These are phyloP conservation scores for Schizopygopsis pylzovi DNA, from an alignment of 2,797 vertebrate genomes.

Conservation along the genomic window DNA sequence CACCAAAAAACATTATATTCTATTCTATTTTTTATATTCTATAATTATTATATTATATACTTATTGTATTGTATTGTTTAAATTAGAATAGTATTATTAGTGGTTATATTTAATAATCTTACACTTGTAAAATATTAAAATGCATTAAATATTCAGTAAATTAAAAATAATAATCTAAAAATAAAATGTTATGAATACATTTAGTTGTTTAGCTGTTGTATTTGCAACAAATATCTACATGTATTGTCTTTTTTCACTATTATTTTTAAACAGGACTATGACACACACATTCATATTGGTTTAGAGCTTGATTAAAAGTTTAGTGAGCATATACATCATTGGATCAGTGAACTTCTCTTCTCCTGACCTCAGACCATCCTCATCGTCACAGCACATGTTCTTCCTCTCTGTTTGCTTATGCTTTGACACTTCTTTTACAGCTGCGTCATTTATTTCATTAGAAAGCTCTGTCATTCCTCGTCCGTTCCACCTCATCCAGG, in stretches of 20 bases:
- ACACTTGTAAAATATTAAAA: neutral
- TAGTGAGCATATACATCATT: neutral
- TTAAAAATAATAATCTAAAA: neutral
- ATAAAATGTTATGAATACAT: too few relatives aligned
- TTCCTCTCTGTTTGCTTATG: slow-evolving; percentile 62
- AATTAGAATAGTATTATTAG: neutral
- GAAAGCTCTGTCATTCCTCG: slow-evolving; percentile 68
- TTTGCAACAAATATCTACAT: too few relatives aligned
- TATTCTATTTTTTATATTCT: too few relatives aligned
- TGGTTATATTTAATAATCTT: too few relatives aligned
- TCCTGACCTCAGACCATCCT: neutral
- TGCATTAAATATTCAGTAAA: neutral
- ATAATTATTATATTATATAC: too few relatives aligned
- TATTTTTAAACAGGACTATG: neutral
- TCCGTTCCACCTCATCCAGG: slow-evolving; percentile 61
- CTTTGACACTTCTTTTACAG: slow-evolving; percentile 74
- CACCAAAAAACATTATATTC: too few relatives aligned
- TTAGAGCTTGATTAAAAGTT: neutral
- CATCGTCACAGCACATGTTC: slow-evolving; percentile 51
- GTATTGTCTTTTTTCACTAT: neutral
- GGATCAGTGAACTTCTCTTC: neutral
- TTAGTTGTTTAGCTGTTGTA: too few relatives aligned
- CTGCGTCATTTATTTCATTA: slow-evolving; percentile 79
- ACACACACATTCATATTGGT: neutral
- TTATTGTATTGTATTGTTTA: too few relatives aligned